phyloP scores from a whole-genome alignment of 2,113 vertebrate genomes.

The Aphyosemion australe region DNA sequence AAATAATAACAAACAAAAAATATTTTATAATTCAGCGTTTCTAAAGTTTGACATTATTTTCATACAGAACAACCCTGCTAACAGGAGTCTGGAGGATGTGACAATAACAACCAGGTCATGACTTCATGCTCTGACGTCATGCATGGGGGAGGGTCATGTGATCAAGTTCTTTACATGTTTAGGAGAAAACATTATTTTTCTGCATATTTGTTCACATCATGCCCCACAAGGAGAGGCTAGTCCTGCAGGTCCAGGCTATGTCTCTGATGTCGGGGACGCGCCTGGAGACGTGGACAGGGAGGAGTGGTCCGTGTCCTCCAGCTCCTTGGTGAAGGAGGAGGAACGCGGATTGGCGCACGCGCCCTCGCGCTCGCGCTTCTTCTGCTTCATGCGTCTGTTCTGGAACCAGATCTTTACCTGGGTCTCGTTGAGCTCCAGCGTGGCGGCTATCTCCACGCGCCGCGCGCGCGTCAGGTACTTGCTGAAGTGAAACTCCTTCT shows the following conservation, averaged over 20 bases:
- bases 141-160: no score
- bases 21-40: no score
- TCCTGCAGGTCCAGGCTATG: slow-evolving; percentile 47
- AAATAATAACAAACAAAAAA: no score
- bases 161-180: no score
- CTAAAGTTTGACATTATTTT: no score
- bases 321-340: slow-evolving; percentile 77
- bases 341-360: slow-evolving; percentile 58
- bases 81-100: no score
- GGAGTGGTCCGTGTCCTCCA: slow-evolving; percentile 87
- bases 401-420: slow-evolving; percentile 99
- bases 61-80: no score
- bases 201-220: no score
- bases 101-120: no score
- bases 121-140: no score
- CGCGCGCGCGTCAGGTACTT: slow-evolving; percentile 95
- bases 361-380: slow-evolving; percentile 92
- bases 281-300: slow-evolving; percentile 88
- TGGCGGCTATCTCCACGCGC: slow-evolving; percentile 93
- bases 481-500: slow-evolving; percentile 98
- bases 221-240: no score
- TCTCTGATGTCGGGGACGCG: slow-evolving; percentile 88
- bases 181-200: no score
- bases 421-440: slow-evolving; percentile 93
- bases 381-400: slow-evolving; percentile 97